Evolutionary conservation across 2,113 vertebrate genomes (phyloP).

Genomic region (Blennius ocellaris): DNA sequence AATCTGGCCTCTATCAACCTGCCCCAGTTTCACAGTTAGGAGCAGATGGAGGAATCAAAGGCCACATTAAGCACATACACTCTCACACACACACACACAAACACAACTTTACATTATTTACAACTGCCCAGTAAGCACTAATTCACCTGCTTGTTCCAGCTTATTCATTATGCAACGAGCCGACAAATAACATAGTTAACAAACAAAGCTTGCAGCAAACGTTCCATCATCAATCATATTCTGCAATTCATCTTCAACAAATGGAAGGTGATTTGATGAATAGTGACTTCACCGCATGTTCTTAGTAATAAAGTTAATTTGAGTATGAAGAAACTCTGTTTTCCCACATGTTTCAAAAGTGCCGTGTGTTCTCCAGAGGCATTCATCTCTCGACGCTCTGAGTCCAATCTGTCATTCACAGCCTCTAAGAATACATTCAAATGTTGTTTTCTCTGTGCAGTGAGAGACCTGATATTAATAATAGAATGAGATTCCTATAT

Average conservation of each 20-base stretch:
- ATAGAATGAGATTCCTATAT: slow-evolving; percentile 34
- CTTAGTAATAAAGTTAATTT: not conserved
- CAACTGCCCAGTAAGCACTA: slow-evolving; percentile 49
- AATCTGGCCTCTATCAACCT: slow-evolving; percentile 39
- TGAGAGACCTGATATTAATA: slow-evolving; percentile 40
- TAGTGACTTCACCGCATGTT: no score
- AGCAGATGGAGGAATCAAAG: slow-evolving; percentile 73
- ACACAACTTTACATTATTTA: slow-evolving; percentile 65
- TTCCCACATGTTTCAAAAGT: not conserved
- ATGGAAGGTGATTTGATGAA: no score
- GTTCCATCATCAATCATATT: no score
- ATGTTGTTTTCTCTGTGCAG: slow-evolving; percentile 12
- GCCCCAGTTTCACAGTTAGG: slow-evolving; percentile 47
- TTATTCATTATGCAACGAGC: slow-evolving; percentile 51
- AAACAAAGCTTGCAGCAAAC: no score
- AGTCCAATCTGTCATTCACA: not conserved
- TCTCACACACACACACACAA: slow-evolving; percentile 15
- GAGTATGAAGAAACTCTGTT: not conserved
- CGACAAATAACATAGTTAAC: no score
- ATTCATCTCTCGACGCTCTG: not conserved
- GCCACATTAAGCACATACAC: slow-evolving; percentile 27
- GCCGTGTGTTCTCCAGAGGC: not conserved
- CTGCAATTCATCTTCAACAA: no score
- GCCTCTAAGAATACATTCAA: slow-evolving; percentile 20
- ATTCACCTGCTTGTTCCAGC: slow-evolving; percentile 35